These are phyloP conservation scores for Trichogramma evanescens DNA, from an alignment of 2,888 invertebrate species.

Conservation along the genomic window DNA sequence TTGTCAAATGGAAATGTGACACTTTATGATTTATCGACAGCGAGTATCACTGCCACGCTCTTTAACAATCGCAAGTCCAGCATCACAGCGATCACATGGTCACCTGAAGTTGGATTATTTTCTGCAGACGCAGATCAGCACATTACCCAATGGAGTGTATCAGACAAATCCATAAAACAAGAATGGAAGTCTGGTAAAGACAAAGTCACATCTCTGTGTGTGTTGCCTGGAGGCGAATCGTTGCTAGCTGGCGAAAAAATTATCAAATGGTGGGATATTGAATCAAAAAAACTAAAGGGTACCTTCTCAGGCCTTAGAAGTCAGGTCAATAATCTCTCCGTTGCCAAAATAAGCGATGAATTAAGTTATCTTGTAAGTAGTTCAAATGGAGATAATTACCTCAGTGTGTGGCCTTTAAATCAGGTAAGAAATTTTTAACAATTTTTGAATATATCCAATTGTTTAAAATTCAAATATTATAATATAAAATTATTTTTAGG, in stretches of 20 bases:
- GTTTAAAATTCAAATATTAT: not conserved
- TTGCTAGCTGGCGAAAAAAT: constrained; percentile 39
- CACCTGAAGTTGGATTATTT: constrained; percentile 48
- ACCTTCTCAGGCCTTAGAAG: constrained; percentile 61
- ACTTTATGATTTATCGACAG: constrained; percentile 56
- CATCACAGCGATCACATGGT: constrained; percentile 54
- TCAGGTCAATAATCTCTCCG: constrained; percentile 50
- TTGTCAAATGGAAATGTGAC: constrained; percentile 65
- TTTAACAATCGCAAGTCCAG: constrained; percentile 48
- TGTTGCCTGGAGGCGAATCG: constrained; percentile 38
- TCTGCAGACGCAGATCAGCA: constrained; percentile 56
- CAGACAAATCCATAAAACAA: constrained; percentile 44
- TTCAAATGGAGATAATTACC: constrained; percentile 47
- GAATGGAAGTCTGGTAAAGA: constrained; percentile 63
- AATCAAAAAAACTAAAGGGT: constrained; percentile 54
- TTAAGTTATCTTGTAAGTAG: constrained; percentile 49
- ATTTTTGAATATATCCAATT: not conserved
- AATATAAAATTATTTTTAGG: constrained; percentile 25
- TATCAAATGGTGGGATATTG: constrained; percentile 61
- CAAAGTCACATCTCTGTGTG: constrained; percentile 48
- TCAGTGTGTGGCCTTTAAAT: constrained; percentile 51
- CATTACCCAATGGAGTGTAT: constrained; percentile 50
- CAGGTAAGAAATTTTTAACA: constrained; percentile 30
- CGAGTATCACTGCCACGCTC: constrained; percentile 42
- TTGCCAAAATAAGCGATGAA: constrained; percentile 32